Conservation (phyloP, 1,140 invertebrate species). For the Maconellicoccus hirsutus region DNA sequence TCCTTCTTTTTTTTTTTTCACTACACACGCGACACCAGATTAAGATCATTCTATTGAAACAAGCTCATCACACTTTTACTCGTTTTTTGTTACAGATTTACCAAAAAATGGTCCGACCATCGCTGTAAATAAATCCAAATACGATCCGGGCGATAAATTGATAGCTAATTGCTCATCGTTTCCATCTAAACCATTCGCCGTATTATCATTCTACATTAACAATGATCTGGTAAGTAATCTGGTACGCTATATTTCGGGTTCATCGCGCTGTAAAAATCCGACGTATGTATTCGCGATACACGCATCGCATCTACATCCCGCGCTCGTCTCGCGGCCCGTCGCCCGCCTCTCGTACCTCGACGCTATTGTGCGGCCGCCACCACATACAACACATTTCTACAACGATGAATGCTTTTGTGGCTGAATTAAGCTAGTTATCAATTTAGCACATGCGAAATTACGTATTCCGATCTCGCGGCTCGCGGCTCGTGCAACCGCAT, state of each 20-base stretch:
- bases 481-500: too few species aligned
- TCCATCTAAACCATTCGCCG: constrained; percentile 38
- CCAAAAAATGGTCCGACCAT: constrained; percentile 35
- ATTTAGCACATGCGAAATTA: constrained; percentile 9
- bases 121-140: constrained; percentile 52
- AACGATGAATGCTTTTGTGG: neutral
- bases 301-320: too few species aligned
- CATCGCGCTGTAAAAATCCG: too few species aligned
- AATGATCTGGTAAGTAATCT: constrained; percentile 30
- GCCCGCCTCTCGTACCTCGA: neutral
- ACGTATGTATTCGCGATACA: too few species aligned
- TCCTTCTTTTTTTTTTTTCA: too few species aligned
- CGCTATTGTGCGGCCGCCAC: neutral
- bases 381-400: neutral
- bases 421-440: constrained; percentile 5
- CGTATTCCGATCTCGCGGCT: neutral
- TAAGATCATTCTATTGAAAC: too few species aligned
- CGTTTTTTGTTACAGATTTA: constrained; percentile 32
- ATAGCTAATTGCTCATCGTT: constrained; percentile 62
- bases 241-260: too few species aligned
- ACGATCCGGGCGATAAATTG: constrained; percentile 59
- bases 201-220: constrained; percentile 37
- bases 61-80: too few species aligned
- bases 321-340: too few species aligned
- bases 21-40: too few species aligned